A percentile compares a stretch with the other conserved stretches of the same genome.
These are phyloP conservation scores for Indicator maculatus DNA, from an alignment of 2,113 vertebrate genomes.

Conservation along the genomic window DNA sequence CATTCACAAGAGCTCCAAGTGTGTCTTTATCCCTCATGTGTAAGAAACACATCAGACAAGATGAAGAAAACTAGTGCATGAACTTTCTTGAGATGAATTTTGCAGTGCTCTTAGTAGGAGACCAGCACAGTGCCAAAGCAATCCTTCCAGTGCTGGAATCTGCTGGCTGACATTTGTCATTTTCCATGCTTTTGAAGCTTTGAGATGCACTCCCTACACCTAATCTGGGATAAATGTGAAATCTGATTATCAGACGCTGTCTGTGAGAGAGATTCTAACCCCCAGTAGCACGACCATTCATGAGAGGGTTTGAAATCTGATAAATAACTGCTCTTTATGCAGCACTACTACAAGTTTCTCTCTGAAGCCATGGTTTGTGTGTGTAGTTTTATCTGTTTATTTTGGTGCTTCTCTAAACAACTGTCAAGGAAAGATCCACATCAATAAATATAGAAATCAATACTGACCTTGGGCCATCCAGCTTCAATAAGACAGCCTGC, in stretches of 20 bases:
- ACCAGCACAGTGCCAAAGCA: not conserved
- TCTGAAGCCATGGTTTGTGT: not conserved
- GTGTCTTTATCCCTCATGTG: not conserved
- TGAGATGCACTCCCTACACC: not conserved
- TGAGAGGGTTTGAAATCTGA: not conserved
- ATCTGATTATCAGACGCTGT: not conserved
- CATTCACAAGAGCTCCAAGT: not conserved
- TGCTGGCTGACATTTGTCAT: not conserved
- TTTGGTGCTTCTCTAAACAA: not conserved
- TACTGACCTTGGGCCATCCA: conserved; percentile 1
- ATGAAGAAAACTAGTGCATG: not conserved
- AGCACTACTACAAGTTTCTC: not conserved
- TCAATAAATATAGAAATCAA: conserved; percentile 20
- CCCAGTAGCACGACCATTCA: not conserved
- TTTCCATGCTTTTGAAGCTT: not conserved
- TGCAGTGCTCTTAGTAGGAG: not conserved
- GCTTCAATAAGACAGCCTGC: not conserved
- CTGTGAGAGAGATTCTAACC: not conserved
- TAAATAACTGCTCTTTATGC: not conserved
- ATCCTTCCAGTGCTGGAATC: not conserved
- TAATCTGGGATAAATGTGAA: not conserved
- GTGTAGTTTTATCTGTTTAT: not conserved
- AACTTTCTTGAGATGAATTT: not conserved
- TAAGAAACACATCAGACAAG: not conserved
- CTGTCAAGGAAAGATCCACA: not conserved